Base-by-base conservation (phyloP, 2,797 vertebrate genomes). In the Hydrocynus forskahlii region DNA sequence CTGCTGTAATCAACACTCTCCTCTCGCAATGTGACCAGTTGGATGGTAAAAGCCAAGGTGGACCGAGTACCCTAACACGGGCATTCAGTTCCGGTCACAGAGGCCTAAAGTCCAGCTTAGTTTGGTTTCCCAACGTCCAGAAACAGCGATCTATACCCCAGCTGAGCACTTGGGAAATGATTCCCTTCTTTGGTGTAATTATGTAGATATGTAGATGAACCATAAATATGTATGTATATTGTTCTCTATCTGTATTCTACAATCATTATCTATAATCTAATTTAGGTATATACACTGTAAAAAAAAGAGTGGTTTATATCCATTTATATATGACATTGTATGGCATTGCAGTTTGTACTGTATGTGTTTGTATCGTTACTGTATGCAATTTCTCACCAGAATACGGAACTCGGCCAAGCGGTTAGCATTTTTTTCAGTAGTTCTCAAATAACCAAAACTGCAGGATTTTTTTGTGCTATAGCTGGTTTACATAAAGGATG, bases 351-450 rank as follows among this genome's bases (percentile, higher is more conserved):
- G 69, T 81, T 81, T 82, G 75, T 81, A 84, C 64, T 80, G 64
- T 71, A 80, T 68, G 63, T 87, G 77, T 87, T 83, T 84, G 79
- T 87, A 85, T 79, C 35, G 75, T 83, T 83, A 75, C 73, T 57
- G 73, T 76, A 81, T 75, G 77, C 76, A 79, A 78, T 68, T 81
- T 81, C 79, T 78, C 57, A 79, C 71, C 80, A 76, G 64, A 75
- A 66, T 60, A 25, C 59, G 5, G 55, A 75, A 59, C 23, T 69
- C 5, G 10, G 43, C 48, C 48, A 16, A 48, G 19, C 67, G 45
- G 13, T 71, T 50, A 57, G 72, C 50, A 7, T 19, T 82, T 50
- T 45, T 68, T 70, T 68, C 68, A 55, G 59, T 73, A 38, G 14
- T n/a, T 73, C 68, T 50, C 23, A 59, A 67, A 60, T 23, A 76